Percentiles rank a stretch among this genome's conserved stretches.
These are phyloP conservation scores for Scalopus aquaticus DNA, from an alignment of 2,113 vertebrate genomes.

Conservation along the genomic window DNA sequence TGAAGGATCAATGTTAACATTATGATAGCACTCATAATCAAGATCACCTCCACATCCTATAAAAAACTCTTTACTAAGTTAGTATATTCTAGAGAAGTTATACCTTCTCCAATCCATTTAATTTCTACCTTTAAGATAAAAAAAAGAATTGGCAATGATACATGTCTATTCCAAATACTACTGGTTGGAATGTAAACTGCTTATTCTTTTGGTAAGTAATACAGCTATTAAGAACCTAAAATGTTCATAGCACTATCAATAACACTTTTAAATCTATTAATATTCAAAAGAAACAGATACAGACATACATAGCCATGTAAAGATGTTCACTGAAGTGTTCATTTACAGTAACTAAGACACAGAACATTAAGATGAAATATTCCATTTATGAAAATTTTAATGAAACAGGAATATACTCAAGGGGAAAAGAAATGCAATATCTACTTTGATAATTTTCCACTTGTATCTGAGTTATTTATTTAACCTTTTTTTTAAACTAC, in stretches of 20 bases:
- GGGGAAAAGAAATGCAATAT: neutral
- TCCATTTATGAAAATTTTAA: slow-evolving; percentile 24
- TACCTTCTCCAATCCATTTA: neutral
- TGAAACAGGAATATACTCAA: slow-evolving; percentile 17
- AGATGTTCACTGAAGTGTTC: neutral
- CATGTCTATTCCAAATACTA: neutral
- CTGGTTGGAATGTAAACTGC: neutral
- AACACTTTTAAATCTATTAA: slow-evolving; percentile 20
- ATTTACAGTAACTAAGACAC: slow-evolving; percentile 3
- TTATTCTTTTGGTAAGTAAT: neutral
- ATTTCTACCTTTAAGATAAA: slow-evolving; percentile 18
- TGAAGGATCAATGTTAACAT: neutral
- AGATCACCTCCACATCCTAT: neutral
- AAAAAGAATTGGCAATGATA: neutral
- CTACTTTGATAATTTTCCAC: neutral
- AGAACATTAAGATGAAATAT: neutral
- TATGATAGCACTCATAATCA: neutral
- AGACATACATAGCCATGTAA: neutral
- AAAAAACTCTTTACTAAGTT: slow-evolving; percentile 36
- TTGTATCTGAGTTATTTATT: neutral
- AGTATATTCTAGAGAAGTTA: neutral
- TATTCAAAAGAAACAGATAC: neutral
- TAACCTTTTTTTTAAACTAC: neutral
- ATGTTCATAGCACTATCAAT: neutral
- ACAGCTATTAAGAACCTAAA: slow-evolving; percentile 29